Evolutionary conservation across 2,113 vertebrate genomes (phyloP).

Genomic region (Albula goreensis): DNA sequence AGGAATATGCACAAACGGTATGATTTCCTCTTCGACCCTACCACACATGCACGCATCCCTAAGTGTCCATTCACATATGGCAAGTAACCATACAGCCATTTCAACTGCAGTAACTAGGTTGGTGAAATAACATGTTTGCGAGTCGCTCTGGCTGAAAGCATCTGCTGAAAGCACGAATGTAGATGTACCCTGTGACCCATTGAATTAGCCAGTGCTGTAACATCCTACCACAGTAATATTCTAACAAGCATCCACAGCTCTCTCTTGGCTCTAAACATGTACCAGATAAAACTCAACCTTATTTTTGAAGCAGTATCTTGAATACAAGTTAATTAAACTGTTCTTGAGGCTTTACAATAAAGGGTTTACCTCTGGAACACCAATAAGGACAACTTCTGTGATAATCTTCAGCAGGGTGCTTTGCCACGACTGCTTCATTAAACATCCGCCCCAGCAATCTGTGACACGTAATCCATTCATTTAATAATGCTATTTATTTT

Average conservation of each 20-base stretch:
- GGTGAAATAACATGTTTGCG: no score
- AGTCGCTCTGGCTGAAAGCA: no score
- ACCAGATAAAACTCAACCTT: background rate
- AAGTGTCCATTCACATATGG: no score
- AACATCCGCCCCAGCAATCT: background rate
- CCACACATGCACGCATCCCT: background rate
- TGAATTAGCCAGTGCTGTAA: no score
- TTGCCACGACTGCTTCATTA: background rate
- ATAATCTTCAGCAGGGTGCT: background rate
- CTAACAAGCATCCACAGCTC: background rate
- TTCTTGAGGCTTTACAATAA: background rate
- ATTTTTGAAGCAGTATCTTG: background rate
- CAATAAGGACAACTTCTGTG: background rate
- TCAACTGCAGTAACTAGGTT: no score
- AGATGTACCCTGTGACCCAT: no score
- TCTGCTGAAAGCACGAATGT: no score
- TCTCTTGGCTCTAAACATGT: background rate
- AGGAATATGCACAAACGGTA: background rate
- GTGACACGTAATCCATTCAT: background rate
- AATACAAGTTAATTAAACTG: background rate
- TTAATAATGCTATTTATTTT: background rate
- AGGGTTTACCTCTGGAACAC: background rate
- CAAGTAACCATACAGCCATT: no score
- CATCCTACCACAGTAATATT: background rate
- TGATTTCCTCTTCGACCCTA: background rate